phyloP scores from a whole-genome alignment of 2,888 invertebrate species.

The Diabrotica balteata region DNA sequence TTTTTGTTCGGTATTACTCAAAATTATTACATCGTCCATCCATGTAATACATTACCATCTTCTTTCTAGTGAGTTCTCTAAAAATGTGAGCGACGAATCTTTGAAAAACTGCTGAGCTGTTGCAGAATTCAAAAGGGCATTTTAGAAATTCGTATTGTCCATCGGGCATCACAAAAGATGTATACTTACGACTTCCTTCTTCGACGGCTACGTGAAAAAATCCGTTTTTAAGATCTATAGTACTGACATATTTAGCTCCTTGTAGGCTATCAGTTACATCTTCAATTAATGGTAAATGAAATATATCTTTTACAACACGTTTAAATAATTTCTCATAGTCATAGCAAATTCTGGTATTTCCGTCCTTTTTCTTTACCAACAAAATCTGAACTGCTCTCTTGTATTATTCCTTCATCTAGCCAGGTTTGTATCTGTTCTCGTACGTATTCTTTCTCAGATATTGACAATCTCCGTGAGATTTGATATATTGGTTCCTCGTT shows the following conservation, averaged over 20 bases:
- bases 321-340: constrained; percentile 50
- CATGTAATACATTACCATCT: not conserved
- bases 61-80: constrained; percentile 11
- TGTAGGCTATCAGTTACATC: constrained; percentile 47
- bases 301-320: constrained; percentile 48
- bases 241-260: constrained; percentile 38
- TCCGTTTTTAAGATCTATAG: constrained; percentile 34
- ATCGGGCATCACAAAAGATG: constrained; percentile 52
- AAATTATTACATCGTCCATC: constrained; percentile 8
- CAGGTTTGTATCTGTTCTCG: constrained; percentile 32
- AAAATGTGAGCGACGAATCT: constrained; percentile 23
- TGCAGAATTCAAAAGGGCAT: too few species aligned
- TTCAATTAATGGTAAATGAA: constrained; percentile 51
- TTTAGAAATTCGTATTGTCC: too few species aligned
- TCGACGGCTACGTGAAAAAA: constrained; percentile 52
- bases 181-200: constrained; percentile 46
- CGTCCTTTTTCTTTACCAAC: constrained; percentile 35
- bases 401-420: constrained; percentile 34
- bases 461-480: constrained; percentile 8
- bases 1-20: too few species aligned
- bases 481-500: too few species aligned
- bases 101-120: too few species aligned
- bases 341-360: constrained; percentile 42
- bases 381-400: constrained; percentile 34
- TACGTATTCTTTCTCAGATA: constrained; percentile 29